A percentile compares a stretch with the other conserved stretches of the same genome.
Evolutionary conservation across 2,113 vertebrate species (phyloP).

Genomic region (Rattus rattus): DNA sequence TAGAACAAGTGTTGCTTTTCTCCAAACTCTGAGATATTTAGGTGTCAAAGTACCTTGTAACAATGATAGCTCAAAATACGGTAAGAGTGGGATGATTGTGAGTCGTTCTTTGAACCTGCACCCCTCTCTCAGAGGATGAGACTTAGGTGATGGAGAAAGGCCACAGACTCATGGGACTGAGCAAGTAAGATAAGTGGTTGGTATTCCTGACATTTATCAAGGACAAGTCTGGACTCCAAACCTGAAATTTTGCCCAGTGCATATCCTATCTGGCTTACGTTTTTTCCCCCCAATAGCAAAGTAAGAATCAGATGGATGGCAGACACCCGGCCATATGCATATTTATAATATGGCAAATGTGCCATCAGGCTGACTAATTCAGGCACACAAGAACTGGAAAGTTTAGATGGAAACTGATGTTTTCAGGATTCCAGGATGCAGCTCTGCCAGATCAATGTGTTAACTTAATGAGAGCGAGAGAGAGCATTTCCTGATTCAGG

Average conservation of each 20-base stretch:
- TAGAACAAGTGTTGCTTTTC: not conserved
- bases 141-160: not conserved
- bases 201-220: slow-evolving; percentile 19
- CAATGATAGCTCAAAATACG: not conserved
- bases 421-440: slow-evolving; percentile 74
- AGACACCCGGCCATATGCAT: slow-evolving; percentile 57
- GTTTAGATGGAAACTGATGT: slow-evolving; percentile 79
- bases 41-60: not conserved
- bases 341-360: slow-evolving; percentile 68
- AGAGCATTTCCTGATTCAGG: slow-evolving; percentile 64
- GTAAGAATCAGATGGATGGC: slow-evolving; percentile 63
- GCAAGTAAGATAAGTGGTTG: not conserved
- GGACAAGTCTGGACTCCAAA: slow-evolving; percentile 53
- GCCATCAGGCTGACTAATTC: slow-evolving; percentile 71
- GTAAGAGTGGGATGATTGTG: not conserved
- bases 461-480: slow-evolving; percentile 72
- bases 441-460: slow-evolving; percentile 68
- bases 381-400: slow-evolving; percentile 67
- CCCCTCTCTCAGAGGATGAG: not conserved
- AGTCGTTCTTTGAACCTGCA: not conserved
- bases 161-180: not conserved
- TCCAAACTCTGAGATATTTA: not conserved
- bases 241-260: slow-evolving; percentile 22
- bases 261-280: slow-evolving; percentile 49
- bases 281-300: not conserved